These are phyloP conservation scores for Ammospiza caudacuta DNA, from an alignment of 2,113 vertebrate species.

Conservation along the genomic window DNA sequence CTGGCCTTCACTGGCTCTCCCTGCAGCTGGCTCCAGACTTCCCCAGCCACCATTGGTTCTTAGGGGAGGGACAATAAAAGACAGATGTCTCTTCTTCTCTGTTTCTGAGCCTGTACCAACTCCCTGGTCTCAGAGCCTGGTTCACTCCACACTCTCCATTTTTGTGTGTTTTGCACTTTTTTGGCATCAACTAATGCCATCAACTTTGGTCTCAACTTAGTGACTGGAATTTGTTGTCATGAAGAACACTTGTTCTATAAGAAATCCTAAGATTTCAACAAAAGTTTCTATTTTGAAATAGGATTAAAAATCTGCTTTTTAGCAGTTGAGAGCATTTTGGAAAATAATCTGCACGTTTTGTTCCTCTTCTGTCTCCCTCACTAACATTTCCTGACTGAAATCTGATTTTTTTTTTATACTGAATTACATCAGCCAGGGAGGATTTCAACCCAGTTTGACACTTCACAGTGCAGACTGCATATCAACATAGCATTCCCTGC, in stretches of 20 bases:
- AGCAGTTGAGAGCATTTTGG: neutral
- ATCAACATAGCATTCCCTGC: neutral
- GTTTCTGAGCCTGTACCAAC: slow-evolving; percentile 5
- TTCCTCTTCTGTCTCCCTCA: neutral
- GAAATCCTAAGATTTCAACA: neutral
- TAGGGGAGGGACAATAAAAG: neutral
- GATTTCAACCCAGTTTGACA: neutral
- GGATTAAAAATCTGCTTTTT: neutral
- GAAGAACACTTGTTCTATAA: neutral
- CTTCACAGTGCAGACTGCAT: neutral
- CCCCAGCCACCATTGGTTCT: neutral
- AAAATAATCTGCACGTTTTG: neutral
- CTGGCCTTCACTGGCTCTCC: neutral
- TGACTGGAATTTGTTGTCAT: neutral
- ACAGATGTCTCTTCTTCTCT: neutral
- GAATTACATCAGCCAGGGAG: neutral
- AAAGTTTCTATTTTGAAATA: neutral
- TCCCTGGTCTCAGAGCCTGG: neutral
- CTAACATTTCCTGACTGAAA: neutral
- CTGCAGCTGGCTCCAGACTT: neutral
- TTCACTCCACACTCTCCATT: neutral
- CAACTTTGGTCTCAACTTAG: neutral
- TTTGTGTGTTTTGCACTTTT: neutral
- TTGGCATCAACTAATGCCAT: neutral
- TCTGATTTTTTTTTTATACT: neutral